Percentiles rank a stretch among this genome's conserved stretches.
These are phyloP conservation scores for Bombus huntii DNA, from an alignment of 1,140 invertebrate genomes.

Conservation along the genomic window DNA sequence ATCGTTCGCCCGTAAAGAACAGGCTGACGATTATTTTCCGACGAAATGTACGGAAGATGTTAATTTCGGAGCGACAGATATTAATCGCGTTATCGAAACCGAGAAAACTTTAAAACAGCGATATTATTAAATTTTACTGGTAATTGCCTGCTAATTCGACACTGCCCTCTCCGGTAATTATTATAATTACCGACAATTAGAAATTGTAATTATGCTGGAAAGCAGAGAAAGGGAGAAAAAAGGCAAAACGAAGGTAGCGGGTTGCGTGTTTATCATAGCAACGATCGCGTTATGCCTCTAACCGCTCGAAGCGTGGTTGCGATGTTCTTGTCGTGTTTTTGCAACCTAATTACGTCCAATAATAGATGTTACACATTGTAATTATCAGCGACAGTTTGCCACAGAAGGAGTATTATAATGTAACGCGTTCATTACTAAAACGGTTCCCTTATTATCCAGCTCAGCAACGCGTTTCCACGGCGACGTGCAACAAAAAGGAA, in stretches of 20 bases:
- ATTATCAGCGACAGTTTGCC: constrained; percentile 43
- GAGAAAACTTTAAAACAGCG: no score
- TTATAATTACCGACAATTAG: constrained; percentile 33
- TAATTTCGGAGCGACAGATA: no score
- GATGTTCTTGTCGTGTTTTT: constrained; percentile 30
- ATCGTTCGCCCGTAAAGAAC: no score
- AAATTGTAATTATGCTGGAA: constrained; percentile 11
- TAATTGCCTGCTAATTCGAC: not conserved
- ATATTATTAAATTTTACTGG: constrained; percentile 14
- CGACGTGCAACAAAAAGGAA: not conserved
- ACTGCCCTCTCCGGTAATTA: not conserved
- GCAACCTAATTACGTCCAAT: constrained; percentile 32
- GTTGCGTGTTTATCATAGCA: constrained; percentile 32
- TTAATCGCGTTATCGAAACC: no score
- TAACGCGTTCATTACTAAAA: constrained; percentile 20
- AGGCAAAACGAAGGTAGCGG: not conserved
- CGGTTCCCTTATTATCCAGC: constrained; percentile 20
- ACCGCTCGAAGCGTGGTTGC: not conserved
- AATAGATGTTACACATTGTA: constrained; percentile 31
- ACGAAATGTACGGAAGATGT: no score
- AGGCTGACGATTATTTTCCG: no score
- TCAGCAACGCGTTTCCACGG: not conserved
- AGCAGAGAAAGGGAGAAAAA: no score
- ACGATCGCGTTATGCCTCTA: constrained; percentile 20
- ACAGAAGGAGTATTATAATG: not conserved